Evolutionary conservation across 2,113 vertebrate species (phyloP).

Genomic region (Neogobius melanostomus): DNA sequence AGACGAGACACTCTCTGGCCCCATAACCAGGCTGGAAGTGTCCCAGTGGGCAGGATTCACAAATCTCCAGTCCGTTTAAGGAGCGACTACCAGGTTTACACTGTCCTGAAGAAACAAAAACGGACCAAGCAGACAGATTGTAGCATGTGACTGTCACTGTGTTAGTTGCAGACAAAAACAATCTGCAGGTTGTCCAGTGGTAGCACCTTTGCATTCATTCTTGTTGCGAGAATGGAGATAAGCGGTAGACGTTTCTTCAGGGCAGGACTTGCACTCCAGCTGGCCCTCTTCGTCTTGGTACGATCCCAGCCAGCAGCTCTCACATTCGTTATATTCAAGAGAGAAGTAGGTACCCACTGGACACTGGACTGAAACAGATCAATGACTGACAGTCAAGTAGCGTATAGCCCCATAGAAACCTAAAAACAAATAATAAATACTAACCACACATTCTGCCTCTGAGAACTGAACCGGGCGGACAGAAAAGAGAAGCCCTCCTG

Average conservation of each 20-base stretch:
- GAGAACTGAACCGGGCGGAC: conserved; percentile 91
- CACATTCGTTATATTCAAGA: conserved; percentile 85
- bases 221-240: conserved; percentile 91
- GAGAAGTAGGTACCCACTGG: conserved; percentile 94
- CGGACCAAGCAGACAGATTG: too few relatives aligned
- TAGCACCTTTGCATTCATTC: conserved; percentile 89
- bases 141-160: background rate
- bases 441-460: conserved; percentile 96
- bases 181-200: background rate
- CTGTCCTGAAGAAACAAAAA: conserved; percentile 77
- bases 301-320: conserved; percentile 91
- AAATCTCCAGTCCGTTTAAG: conserved; percentile 90
- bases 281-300: conserved; percentile 95
- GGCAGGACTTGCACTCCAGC: conserved; percentile 90
- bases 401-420: too few relatives aligned
- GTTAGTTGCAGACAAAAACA: background rate
- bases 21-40: conserved; percentile 86
- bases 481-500: conserved; percentile 86
- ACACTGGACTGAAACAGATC: conserved; percentile 83
- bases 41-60: conserved; percentile 92
- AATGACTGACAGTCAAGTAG: background rate
- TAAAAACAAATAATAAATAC: conserved; percentile 38
- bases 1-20: conserved; percentile 83
- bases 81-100: conserved; percentile 95
- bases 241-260: conserved; percentile 85